Conservation (phyloP, 2,113 vertebrate genomes). For the Danionella cerebrum region DNA sequence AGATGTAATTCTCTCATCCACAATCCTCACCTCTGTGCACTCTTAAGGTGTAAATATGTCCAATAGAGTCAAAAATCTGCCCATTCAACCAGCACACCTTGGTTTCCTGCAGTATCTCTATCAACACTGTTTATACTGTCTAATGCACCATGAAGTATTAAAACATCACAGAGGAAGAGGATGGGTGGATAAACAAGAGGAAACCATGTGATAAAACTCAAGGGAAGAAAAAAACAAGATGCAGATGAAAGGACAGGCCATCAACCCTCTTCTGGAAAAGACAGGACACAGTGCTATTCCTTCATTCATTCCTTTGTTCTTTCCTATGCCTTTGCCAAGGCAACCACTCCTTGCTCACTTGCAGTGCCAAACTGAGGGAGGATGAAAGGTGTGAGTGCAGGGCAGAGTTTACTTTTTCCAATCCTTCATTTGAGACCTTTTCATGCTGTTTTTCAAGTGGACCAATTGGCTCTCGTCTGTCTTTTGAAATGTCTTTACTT, state of each 20-base stretch:
- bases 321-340: constrained; percentile 58
- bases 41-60: neutral
- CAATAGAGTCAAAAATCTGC: constrained; percentile 14
- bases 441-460: constrained; percentile 10
- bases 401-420: constrained; percentile 38
- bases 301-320: constrained; percentile 46
- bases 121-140: constrained; percentile 14
- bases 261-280: constrained; percentile 30
- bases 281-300: constrained; percentile 46
- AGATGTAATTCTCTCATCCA: neutral
- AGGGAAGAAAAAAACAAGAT: constrained; percentile 13
- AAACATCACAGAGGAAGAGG: constrained; percentile 48
- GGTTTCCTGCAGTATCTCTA: constrained; percentile 56
- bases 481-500: too few relatives aligned
- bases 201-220: constrained; percentile 45
- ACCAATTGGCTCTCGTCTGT: neutral
- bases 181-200: constrained; percentile 56
- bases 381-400: constrained; percentile 33
- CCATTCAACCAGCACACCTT: constrained; percentile 28
- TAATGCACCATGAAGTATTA: constrained; percentile 17
- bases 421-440: neutral
- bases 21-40: neutral
- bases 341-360: constrained; percentile 45
- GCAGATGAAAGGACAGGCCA: constrained; percentile 28
- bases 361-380: constrained; percentile 35